A percentile compares a stretch with the other conserved stretches of the same genome.
phyloP scores from a whole-genome alignment of 2,113 vertebrate species.

The Alosa alosa region DNA sequence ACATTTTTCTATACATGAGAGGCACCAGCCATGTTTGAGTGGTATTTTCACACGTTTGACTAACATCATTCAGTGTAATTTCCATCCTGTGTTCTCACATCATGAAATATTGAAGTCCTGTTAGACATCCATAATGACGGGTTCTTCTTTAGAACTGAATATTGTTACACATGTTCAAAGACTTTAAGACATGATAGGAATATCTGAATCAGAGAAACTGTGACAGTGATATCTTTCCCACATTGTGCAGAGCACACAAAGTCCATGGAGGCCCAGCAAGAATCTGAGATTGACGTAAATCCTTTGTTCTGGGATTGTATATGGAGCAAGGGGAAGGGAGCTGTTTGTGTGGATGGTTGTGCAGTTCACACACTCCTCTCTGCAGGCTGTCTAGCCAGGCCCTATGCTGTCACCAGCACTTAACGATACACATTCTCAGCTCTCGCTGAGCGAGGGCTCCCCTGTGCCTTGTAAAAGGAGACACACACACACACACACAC shows the following conservation, averaged over 20 bases:
- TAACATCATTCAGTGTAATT: not conserved
- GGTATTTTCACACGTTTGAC: no score
- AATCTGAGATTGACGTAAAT: not conserved
- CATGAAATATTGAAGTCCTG: not conserved
- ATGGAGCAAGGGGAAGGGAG: not conserved
- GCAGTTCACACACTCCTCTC: not conserved
- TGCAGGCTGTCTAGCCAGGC: not conserved
- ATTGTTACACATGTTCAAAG: not conserved
- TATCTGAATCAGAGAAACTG: not conserved
- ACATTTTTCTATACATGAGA: no score
- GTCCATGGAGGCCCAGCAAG: not conserved
- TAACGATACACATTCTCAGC: not conserved
- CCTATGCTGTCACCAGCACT: slow-evolving; percentile 13
- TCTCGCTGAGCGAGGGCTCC: not conserved
- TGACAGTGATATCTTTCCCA: not conserved
- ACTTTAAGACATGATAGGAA: not conserved
- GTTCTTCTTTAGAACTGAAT: not conserved
- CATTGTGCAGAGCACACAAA: not conserved
- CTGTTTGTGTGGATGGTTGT: not conserved
- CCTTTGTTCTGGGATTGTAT: not conserved
- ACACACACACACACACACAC: slow-evolving; percentile 1
- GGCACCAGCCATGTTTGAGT: no score
- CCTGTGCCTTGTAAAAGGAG: not conserved
- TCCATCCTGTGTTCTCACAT: not conserved
- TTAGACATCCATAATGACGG: not conserved